Conservation (phyloP, 1,140 invertebrate genomes). For the Frieseomelitta varia region DNA sequence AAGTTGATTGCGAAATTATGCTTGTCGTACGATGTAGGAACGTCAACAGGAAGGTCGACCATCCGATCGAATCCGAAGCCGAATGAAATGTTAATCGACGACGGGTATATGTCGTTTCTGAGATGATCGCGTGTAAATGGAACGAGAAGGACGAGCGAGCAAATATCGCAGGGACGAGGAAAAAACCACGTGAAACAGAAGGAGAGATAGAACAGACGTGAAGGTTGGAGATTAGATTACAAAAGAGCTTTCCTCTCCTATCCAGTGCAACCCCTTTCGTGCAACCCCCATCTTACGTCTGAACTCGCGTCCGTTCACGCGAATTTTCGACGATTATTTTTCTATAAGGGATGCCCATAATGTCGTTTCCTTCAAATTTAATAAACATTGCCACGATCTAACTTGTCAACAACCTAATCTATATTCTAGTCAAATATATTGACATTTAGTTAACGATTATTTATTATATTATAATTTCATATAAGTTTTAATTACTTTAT, state of each 20-base stretch:
- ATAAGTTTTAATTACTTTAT: too few species aligned
- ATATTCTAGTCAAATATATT: too few species aligned
- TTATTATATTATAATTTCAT: too few species aligned
- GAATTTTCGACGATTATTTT: background rate
- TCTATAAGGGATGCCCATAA: too few species aligned
- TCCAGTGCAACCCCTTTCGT: background rate
- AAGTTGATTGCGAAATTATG: background rate
- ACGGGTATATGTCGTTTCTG: background rate
- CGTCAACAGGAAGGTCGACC: background rate
- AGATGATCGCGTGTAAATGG: background rate
- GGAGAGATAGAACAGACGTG: background rate
- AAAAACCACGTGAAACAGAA: background rate
- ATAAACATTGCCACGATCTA: too few species aligned
- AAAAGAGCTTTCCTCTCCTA: background rate
- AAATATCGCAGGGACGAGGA: background rate
- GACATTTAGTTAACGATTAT: too few species aligned
- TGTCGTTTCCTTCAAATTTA: too few species aligned
- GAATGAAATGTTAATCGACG: constrained; percentile 13
- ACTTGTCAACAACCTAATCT: too few species aligned
- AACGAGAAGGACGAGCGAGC: background rate
- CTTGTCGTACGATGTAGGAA: background rate
- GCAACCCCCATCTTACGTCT: background rate
- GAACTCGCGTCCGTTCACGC: background rate
- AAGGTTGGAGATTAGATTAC: background rate
- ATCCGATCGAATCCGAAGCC: background rate